phyloP scores from a whole-genome alignment of 1,140 invertebrate species.

The Sitobion miscanthi region DNA sequence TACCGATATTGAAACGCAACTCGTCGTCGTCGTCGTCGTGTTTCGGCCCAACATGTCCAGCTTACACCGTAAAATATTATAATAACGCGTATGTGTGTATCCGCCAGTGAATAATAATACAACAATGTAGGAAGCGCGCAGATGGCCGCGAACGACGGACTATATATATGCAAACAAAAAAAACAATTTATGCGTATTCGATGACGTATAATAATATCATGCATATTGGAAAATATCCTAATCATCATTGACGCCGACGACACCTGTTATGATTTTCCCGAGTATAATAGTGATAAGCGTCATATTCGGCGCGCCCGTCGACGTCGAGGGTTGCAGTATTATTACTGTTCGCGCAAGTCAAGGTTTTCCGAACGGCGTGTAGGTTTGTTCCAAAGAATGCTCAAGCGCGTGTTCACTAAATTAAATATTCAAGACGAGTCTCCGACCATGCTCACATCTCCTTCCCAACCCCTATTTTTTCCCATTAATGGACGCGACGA shows the following conservation, averaged over 20 bases:
- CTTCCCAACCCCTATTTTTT: no score
- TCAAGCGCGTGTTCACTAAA: no score
- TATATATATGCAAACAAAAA: neutral
- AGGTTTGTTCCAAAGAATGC: no score
- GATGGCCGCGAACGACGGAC: neutral
- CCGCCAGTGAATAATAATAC: neutral
- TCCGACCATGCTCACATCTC: no score
- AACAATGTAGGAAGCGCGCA: neutral
- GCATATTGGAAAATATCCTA: neutral
- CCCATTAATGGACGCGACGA: neutral
- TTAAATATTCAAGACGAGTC: no score
- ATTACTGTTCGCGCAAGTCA: neutral
- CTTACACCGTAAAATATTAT: neutral
- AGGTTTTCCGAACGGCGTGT: neutral
- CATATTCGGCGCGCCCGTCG: neutral
- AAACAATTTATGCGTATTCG: neutral
- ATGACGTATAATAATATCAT: neutral
- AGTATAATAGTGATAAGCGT: neutral
- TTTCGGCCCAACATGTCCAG: neutral
- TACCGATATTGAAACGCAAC: conserved; percentile 34
- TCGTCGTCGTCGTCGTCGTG: neutral
- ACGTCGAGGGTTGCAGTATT: no score
- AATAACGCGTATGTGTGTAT: neutral
- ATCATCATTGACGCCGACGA: neutral
- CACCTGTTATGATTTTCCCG: conserved; percentile 23